Conservation (phyloP, 2,888 invertebrate genomes). For the Sarcophaga variegata region DNA sequence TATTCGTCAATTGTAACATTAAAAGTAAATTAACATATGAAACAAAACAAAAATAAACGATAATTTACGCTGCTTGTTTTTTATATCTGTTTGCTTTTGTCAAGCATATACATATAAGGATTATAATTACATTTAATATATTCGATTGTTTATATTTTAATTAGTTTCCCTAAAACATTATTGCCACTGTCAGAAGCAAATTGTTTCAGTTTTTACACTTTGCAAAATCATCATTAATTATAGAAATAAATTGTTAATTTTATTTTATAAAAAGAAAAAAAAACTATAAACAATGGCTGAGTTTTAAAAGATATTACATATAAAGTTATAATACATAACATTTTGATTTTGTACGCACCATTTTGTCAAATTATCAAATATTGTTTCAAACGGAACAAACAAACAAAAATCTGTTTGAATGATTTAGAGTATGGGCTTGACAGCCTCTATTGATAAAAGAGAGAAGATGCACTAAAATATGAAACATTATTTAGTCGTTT, state of each 20-base stretch:
- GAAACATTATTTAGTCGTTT: too few relatives aligned
- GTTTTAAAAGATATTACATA: too few relatives aligned
- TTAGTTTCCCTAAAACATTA: neutral
- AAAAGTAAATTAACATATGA: conserved; percentile 32
- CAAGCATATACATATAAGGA: neutral
- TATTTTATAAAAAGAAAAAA: conserved; percentile 6
- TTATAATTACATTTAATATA: neutral
- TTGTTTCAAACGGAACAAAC: neutral
- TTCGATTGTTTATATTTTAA: neutral
- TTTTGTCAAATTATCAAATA: too few relatives aligned
- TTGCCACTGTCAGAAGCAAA: conserved; percentile 6
- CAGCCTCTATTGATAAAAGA: too few relatives aligned
- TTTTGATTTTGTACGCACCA: too few relatives aligned
- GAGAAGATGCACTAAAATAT: too few relatives aligned
- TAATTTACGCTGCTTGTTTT: too few relatives aligned
- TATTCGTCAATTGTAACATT: conserved; percentile 48
- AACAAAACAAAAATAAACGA: conserved; percentile 22
- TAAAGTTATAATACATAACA: too few relatives aligned
- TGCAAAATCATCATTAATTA: conserved; percentile 10
- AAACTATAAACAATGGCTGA: neutral
- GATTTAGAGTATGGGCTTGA: too few relatives aligned
- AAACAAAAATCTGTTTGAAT: neutral
- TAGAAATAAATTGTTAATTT: too few relatives aligned
- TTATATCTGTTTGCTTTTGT: neutral
- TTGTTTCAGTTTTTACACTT: conserved; percentile 26